Conservation (phyloP, 2,797 vertebrate species). For the Karalla daura region DNA sequence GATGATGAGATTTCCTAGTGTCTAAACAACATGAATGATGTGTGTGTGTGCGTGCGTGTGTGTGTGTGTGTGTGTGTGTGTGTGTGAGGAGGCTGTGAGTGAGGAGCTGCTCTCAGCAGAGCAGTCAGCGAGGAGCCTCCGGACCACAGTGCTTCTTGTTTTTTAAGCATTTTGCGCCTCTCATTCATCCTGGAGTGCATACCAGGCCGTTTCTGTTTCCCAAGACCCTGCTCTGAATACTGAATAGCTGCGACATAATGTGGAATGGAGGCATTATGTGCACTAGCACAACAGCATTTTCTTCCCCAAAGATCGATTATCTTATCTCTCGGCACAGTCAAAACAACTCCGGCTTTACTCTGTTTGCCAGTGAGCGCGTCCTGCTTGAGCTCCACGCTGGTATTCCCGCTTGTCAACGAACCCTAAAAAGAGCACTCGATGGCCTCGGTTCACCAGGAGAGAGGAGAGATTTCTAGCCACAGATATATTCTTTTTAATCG, state of each 20-base stretch:
- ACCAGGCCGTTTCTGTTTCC: conserved; percentile 71
- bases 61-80: no score
- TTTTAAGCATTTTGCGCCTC: conserved; percentile 39
- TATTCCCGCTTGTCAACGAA: neutral
- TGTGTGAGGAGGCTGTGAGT: neutral
- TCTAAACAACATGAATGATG: neutral
- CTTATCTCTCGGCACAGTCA: conserved; percentile 36
- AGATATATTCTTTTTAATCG: conserved; percentile 33
- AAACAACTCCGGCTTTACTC: conserved; percentile 29
- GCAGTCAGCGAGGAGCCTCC: conserved; percentile 36
- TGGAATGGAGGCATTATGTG: conserved; percentile 62
- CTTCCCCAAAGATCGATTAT: conserved; percentile 55
- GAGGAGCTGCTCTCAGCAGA: conserved; percentile 16
- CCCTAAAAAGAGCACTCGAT: neutral
- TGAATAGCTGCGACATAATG: conserved; percentile 70
- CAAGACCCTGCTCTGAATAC: conserved; percentile 72
- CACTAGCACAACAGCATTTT: conserved; percentile 45
- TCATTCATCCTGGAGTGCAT: conserved; percentile 66
- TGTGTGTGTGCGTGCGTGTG: no score
- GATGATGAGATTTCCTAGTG: neutral
- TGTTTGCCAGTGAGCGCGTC: neutral
- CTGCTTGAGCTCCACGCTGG: conserved; percentile 2
- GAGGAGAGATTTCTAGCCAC: conserved; percentile 12
- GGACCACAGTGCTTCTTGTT: conserved; percentile 63
- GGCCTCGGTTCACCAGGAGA: conserved; percentile 25